phyloP scores from a whole-genome alignment of 2,888 invertebrate genomes.

The Amorpha juglandis region DNA sequence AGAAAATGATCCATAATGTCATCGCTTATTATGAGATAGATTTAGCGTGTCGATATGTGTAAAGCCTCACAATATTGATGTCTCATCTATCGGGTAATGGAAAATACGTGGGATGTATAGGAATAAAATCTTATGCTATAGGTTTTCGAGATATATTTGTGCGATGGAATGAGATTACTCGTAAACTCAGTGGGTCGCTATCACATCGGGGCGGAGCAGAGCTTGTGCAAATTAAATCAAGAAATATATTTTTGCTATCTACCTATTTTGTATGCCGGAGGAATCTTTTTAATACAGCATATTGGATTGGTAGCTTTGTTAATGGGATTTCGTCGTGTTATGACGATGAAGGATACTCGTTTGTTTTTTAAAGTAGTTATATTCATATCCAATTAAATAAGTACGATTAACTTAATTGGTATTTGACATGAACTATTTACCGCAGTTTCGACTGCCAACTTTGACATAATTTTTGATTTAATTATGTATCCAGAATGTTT shows the following conservation, averaged over 20 bases:
- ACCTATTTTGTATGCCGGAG: conserved; percentile 25
- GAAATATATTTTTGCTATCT: conserved; percentile 27
- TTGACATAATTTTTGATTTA: no score
- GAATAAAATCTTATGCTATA: conserved; percentile 26
- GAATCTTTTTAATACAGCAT: conserved; percentile 5
- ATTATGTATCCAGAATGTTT: no score
- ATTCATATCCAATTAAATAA: no score
- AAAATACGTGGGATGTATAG: conserved; percentile 20
- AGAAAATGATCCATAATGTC: conserved; percentile 35
- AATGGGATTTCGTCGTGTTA: background rate
- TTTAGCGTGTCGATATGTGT: conserved; percentile 23
- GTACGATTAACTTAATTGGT: no score
- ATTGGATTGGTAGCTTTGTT: background rate
- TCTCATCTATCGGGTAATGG: conserved; percentile 24
- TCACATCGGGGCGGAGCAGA: conserved; percentile 36
- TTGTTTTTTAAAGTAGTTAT: background rate
- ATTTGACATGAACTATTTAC: no score
- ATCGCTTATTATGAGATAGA: conserved; percentile 32
- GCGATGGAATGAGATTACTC: conserved; percentile 43
- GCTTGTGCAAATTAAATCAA: conserved; percentile 38
- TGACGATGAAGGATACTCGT: no score
- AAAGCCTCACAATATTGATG: conserved; percentile 22
- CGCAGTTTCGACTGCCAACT: no score
- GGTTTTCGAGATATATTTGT: conserved; percentile 32
- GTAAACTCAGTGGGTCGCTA: conserved; percentile 42